These are phyloP conservation scores for Palaemon carinicauda DNA, from an alignment of 1,140 invertebrate genomes.

Conservation along the genomic window DNA sequence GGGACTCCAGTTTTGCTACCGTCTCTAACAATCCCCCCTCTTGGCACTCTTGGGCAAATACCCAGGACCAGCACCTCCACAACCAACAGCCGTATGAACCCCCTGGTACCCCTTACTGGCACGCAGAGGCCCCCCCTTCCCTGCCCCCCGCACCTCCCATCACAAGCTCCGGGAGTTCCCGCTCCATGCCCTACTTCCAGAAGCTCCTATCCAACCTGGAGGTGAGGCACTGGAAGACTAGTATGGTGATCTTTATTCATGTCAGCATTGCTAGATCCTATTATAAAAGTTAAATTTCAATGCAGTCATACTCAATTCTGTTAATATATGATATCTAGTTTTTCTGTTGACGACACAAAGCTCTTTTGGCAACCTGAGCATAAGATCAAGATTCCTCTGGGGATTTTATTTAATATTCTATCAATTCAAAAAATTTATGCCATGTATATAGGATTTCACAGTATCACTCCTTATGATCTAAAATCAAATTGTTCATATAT, in stretches of 20 bases:
- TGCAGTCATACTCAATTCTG: no score
- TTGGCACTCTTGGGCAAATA: not conserved
- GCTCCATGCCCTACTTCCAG: constrained; percentile 75
- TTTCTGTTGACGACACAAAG: no score
- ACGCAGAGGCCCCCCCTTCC: constrained; percentile 61
- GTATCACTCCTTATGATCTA: no score
- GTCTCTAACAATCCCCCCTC: constrained; percentile 12
- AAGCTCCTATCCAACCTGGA: constrained; percentile 75
- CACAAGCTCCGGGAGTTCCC: constrained; percentile 71
- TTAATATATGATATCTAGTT: no score
- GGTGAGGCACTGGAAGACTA: constrained; percentile 69
- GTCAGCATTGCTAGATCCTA: no score
- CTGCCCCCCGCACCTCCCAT: constrained; percentile 58
- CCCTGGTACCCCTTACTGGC: constrained; percentile 57
- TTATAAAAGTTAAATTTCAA: no score
- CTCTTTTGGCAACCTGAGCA: no score
- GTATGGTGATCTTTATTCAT: not conserved
- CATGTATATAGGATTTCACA: no score
- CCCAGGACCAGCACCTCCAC: constrained; percentile 24
- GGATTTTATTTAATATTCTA: no score
- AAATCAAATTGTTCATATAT: no score
- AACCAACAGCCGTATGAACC: constrained; percentile 54
- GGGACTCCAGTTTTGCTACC: constrained; percentile 12
- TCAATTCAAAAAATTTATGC: no score
- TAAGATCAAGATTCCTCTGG: no score